Evolutionary conservation across 2,888 invertebrate species (phyloP).

Genomic region (Perizoma affinitatum): DNA sequence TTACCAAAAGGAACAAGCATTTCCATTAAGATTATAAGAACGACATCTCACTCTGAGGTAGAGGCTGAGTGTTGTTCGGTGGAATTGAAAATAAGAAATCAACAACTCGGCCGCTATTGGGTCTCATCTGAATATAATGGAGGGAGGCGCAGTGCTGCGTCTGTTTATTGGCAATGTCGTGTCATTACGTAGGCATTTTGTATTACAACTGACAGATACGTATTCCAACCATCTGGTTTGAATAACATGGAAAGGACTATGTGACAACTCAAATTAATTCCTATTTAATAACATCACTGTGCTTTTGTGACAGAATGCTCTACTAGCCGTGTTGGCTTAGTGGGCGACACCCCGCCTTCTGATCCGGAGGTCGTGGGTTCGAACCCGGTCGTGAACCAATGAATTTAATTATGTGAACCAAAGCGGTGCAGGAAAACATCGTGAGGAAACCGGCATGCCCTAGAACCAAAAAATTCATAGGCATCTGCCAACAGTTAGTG

Average conservation of each 20-base stretch:
- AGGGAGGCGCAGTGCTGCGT: conserved; percentile 60
- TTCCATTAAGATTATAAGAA: conserved; percentile 41
- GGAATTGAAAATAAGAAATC: conserved; percentile 32
- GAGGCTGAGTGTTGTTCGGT: conserved; percentile 19
- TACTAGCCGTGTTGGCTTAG: too few relatives aligned
- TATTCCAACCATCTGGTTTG: conserved; percentile 22
- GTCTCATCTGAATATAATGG: conserved; percentile 80
- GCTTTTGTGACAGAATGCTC: conserved; percentile 1
- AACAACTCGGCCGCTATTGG: conserved; percentile 46
- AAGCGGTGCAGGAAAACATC: too few relatives aligned
- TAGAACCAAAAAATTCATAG: too few relatives aligned
- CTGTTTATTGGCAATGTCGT: conserved; percentile 59
- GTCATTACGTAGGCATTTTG: conserved; percentile 63
- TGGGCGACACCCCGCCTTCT: too few relatives aligned
- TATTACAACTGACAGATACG: conserved; percentile 44
- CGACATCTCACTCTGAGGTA: conserved; percentile 50
- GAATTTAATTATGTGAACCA: too few relatives aligned
- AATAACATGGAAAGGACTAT: conserved; percentile 15
- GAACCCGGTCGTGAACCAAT: too few relatives aligned
- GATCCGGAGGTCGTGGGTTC: too few relatives aligned
- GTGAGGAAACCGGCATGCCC: too few relatives aligned
- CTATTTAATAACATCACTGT: too few relatives aligned
- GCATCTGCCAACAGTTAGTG: too few relatives aligned
- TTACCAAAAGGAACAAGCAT: conserved; percentile 29
- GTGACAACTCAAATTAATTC: conserved; percentile 4